Evolutionary conservation across 37 sponge, comb jelly and placozoan genomes (phyloP).

Genomic region (Eunapius fragilis): DNA sequence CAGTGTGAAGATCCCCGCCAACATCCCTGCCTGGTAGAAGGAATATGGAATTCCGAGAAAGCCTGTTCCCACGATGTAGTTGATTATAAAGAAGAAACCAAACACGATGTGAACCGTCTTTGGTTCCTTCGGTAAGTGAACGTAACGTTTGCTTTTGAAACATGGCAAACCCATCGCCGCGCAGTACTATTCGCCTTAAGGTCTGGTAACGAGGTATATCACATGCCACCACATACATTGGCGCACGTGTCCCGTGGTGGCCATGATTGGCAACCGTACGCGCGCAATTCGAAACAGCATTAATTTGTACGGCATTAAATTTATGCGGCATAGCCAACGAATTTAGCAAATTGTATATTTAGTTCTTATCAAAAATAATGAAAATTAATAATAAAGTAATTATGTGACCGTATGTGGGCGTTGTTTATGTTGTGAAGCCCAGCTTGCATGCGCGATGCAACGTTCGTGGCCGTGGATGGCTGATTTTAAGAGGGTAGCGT

Average conservation of each 20-base stretch:
- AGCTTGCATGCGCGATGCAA: not conserved
- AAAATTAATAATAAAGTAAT: too few relatives aligned
- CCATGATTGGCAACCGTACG: too few relatives aligned
- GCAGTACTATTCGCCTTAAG: not conserved
- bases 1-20: conserved; percentile 69
- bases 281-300: too few relatives aligned
- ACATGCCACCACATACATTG: not conserved
- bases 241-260: too few relatives aligned
- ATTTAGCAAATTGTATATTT: too few relatives aligned
- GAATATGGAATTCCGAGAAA: conserved; percentile 78
- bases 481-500: not conserved
- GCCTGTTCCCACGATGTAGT: conserved; percentile 79
- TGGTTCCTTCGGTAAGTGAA: conserved; percentile 6
- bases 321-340: too few relatives aligned
- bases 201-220: not conserved
- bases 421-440: too few relatives aligned
- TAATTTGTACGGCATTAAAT: too few relatives aligned
- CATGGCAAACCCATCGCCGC: not conserved
- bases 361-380: too few relatives aligned
- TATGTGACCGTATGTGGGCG: too few relatives aligned
- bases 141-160: not conserved
- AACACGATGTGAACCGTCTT: conserved; percentile 57
- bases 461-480: too few relatives aligned
- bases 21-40: conserved; percentile 64
- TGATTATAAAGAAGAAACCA: conserved; percentile 83